These are phyloP conservation scores for Hemicrepidius hirtus DNA, from an alignment of 2,888 invertebrate genomes.

Conservation along the genomic window DNA sequence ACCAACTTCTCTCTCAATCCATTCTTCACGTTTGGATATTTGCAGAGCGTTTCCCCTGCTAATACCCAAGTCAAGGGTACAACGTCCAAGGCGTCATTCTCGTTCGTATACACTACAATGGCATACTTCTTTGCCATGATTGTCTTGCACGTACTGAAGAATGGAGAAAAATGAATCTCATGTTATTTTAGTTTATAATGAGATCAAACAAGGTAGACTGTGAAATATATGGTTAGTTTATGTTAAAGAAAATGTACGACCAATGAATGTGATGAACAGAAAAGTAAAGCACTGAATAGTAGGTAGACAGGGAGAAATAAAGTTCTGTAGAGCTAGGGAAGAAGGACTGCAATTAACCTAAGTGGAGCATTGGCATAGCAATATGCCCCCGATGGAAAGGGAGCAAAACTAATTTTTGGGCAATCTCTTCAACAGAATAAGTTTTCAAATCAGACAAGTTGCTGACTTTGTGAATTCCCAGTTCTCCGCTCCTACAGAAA, in stretches of 20 bases:
- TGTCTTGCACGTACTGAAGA: too few species aligned
- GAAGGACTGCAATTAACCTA: not conserved
- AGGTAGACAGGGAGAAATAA: too few species aligned
- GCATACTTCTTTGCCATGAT: too few species aligned
- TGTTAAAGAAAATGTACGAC: too few species aligned
- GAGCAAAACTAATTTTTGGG: constrained; percentile 23
- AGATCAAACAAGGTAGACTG: too few species aligned
- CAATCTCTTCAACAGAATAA: constrained; percentile 8
- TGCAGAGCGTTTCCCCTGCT: not conserved
- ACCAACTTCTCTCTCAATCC: constrained; percentile 15
- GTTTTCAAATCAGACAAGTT: constrained; percentile 29
- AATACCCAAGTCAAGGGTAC: constrained; percentile 16
- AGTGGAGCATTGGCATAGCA: constrained; percentile 12
- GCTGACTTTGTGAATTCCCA: constrained; percentile 6
- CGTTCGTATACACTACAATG: constrained; percentile 3
- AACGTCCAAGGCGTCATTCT: constrained; percentile 11
- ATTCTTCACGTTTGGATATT: constrained; percentile 17
- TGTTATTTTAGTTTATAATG: too few species aligned
- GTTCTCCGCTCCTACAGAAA: constrained; percentile 11
- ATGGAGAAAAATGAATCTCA: too few species aligned
- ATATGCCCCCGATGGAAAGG: constrained; percentile 23
- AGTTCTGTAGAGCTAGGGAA: too few species aligned
- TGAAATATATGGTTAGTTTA: too few species aligned
- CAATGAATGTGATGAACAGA: too few species aligned
- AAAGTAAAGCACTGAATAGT: too few species aligned